A percentile compares a stretch with the other conserved stretches of the same genome.
These are phyloP conservation scores for Ctenosaura bakeri DNA, from an alignment of 2,797 vertebrate species.

Conservation along the genomic window DNA sequence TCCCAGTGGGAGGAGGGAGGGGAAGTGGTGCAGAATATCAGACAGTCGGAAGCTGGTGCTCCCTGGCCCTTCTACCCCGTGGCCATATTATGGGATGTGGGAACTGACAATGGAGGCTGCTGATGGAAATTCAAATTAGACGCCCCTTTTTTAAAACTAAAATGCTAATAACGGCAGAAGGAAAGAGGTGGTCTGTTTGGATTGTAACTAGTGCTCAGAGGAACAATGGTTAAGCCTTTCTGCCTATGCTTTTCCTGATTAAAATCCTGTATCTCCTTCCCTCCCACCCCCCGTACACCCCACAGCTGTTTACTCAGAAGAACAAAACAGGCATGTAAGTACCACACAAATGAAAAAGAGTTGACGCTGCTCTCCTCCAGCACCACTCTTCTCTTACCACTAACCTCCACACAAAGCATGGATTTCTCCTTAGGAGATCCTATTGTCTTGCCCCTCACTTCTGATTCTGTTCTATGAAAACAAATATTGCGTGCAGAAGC, in stretches of 20 bases:
- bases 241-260: not conserved
- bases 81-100: not conserved
- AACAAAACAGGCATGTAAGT: not conserved
- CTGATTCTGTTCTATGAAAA: not conserved
- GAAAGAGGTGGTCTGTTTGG: not conserved
- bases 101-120: not conserved
- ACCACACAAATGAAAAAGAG: not conserved
- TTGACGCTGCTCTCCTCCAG: not conserved
- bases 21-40: too few relatives aligned
- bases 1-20: too few relatives aligned
- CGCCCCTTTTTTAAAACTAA: not conserved
- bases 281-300: too few relatives aligned
- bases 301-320: not conserved
- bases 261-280: not conserved
- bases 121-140: not conserved
- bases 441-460: not conserved
- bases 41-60: not conserved
- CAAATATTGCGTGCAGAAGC: rapidly evolving
- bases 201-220: not conserved
- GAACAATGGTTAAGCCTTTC: not conserved
- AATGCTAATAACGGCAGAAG: not conserved
- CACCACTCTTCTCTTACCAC: not conserved
- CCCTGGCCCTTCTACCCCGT: not conserved
- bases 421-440: not conserved
- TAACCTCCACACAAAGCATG: not conserved